A percentile compares a stretch with the other conserved stretches of the same genome.
Conservation (phyloP, 1,140 invertebrate species). For the Antheraea mylitta region DNA sequence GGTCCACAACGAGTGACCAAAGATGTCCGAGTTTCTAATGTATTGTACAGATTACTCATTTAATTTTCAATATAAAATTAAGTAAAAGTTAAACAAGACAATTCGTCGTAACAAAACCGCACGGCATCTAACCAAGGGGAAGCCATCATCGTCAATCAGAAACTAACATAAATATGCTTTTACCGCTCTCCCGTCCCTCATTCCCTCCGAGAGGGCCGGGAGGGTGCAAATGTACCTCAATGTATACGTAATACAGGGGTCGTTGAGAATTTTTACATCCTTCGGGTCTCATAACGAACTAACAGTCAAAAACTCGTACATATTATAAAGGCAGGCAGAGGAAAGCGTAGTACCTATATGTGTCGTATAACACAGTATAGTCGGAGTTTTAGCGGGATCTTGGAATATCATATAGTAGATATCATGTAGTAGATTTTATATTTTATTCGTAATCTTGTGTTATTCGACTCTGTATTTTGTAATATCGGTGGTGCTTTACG, state of each 20-base stretch:
- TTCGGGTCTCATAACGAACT: neutral
- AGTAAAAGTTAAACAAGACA: neutral
- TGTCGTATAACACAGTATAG: too few species aligned
- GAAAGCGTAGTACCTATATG: too few species aligned
- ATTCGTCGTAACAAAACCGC: conserved; percentile 34
- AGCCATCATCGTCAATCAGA: conserved; percentile 68
- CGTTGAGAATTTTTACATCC: conserved; percentile 9
- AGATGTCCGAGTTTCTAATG: too few species aligned
- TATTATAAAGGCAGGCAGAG: neutral
- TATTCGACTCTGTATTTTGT: too few species aligned
- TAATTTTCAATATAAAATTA: too few species aligned
- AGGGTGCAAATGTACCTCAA: conserved; percentile 34
- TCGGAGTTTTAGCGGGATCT: neutral
- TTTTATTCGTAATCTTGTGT: too few species aligned
- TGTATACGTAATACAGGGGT: conserved; percentile 13
- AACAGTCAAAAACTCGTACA: neutral
- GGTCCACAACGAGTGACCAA: too few species aligned
- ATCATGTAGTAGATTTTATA: too few species aligned
- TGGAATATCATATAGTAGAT: too few species aligned
- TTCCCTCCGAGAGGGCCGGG: conserved; percentile 6
- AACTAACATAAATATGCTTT: conserved; percentile 74
- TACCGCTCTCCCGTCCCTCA: conserved; percentile 32
- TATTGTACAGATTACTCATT: too few species aligned
- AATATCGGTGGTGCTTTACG: too few species aligned
- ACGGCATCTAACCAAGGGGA: conserved; percentile 49